phyloP scores from a whole-genome alignment of 2,113 vertebrate genomes.

The Leptobrachium ailaonicum region DNA sequence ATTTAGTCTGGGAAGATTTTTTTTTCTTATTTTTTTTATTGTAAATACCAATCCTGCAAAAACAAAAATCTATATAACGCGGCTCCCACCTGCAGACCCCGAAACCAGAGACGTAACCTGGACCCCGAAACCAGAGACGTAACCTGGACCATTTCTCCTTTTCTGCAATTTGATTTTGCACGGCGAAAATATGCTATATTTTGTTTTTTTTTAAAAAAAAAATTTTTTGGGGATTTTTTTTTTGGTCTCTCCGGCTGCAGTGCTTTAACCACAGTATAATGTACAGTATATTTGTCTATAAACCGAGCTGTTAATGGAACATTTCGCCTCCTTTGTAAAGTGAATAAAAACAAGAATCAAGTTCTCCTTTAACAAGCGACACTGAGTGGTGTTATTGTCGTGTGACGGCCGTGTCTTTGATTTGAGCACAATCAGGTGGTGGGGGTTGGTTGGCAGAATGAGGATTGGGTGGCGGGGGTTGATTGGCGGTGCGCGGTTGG shows the following conservation, averaged over 20 bases:
- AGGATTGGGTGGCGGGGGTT: too few relatives aligned
- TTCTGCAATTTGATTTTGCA: constrained; percentile 2
- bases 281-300: constrained; percentile 81
- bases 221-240: neutral
- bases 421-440: too few relatives aligned
- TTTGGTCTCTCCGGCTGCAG: constrained; percentile 51
- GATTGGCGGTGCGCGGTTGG: too few relatives aligned
- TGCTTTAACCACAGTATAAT: constrained; percentile 64
- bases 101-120: neutral
- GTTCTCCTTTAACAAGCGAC: constrained; percentile 68
- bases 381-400: too few relatives aligned
- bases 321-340: constrained; percentile 80
- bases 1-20: neutral
- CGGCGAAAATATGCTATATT: neutral
- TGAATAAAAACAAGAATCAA: constrained; percentile 75
- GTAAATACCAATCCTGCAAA: neutral
- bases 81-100: neutral
- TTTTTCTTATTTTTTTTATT: neutral
- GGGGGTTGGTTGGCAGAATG: too few relatives aligned
- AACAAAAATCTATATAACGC: neutral
- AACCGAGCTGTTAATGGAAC: constrained; percentile 71
- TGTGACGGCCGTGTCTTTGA: too few relatives aligned
- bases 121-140: too few relatives aligned
- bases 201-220: neutral
- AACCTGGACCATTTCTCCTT: neutral